Base-by-base conservation (phyloP, 2,888 invertebrate species). In the Drosophila emarginata region DNA sequence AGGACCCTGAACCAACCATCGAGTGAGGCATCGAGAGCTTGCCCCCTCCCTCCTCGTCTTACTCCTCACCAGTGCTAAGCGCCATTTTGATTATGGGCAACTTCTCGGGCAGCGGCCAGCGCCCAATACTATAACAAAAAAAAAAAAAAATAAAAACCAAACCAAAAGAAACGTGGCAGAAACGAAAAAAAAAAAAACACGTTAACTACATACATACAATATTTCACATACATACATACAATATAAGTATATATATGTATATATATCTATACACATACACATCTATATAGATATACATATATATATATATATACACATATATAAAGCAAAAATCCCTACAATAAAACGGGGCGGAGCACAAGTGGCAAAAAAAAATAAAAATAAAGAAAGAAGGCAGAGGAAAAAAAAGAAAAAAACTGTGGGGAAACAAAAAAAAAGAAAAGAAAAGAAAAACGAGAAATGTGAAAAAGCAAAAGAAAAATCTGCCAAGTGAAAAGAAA, bases 301-400 rank as follows among this genome's bases (percentile, higher is more conserved):
- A 32, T 21, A 60, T 67, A 15, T 62, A 28, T 51, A 59, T 68
- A 66, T 83, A 45, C 37, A 67, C 59, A 61, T 74, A 50, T 76
- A 84, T 74, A 67, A 76, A 72, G 83, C 71, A 73, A 77, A 45
- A 88, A 87, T 81, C 85, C 89, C 89, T 87, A 87, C 82, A 89
- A 87, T 85, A 89, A 83, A 89, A 83, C 63, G 82, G 89, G 83
- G 89, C 89, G 88, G 89, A 83, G 89, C 89, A 87, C 83, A 81
- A 89, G 89, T 85, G 75, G 68, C 73, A 79, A 71, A 84, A 75
- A 61, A 28, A 63, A 60, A 40, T 56, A 21, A 50, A 54, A 26
- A 39, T 23, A 62, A 61, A 36, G 54, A 60, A 70, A 79, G 74
- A 77, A 32, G 11, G 32, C 7, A 71, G 78, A 72, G 56, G 23